Evolutionary conservation across 2,888 invertebrate genomes (phyloP), one percentile per base, ranked within the genome.

Genomic region (Acrobasis suavella): DNA sequence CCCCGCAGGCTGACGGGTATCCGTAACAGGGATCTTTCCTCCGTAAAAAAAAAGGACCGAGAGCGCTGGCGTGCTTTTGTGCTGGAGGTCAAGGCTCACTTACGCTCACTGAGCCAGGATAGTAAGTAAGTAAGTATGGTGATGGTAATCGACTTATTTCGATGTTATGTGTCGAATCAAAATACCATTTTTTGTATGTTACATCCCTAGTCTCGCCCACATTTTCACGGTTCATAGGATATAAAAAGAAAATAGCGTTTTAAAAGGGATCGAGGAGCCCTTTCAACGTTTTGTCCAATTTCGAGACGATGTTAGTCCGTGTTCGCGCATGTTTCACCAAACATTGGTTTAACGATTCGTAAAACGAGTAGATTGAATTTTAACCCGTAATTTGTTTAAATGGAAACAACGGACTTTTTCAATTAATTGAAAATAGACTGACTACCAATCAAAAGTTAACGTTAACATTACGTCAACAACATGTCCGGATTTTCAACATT

Each of bases 191-290:
- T 2, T 22, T 32, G 2, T 6, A 32, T 32, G 32, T 32, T 7
- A 32, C 32, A 32, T 32, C 32, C 32, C 32, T 32, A 32, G 32
- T 8, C 7, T 32, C 7, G 71, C 83, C 83, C 82, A 84, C 83
- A 84, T 84, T 86, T 84, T 83, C 81, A 78, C 81, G 80, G 82
- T 83, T 85, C 86, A 86, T 83, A 81, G 83, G 79, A 78, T 80
- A 80, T 85, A 82, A 86, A 87, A 86, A 85, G 83, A 83, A 86
- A 85, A 86, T 82, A 79, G 73, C 77, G 74, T 74, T 86, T 86
- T 85, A 82, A 85, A 83, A 80, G 80, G 84, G 83, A 81, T 82
- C 73, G 74, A 76, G 75, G 73, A 75, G 77, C 77, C 82, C 78
- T 83, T 86, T 85, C 80, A 79, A 70, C 79, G 78, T 83, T 83